Conservation (phyloP, 2,113 vertebrate species). For the Pogonocichla stellata region DNA sequence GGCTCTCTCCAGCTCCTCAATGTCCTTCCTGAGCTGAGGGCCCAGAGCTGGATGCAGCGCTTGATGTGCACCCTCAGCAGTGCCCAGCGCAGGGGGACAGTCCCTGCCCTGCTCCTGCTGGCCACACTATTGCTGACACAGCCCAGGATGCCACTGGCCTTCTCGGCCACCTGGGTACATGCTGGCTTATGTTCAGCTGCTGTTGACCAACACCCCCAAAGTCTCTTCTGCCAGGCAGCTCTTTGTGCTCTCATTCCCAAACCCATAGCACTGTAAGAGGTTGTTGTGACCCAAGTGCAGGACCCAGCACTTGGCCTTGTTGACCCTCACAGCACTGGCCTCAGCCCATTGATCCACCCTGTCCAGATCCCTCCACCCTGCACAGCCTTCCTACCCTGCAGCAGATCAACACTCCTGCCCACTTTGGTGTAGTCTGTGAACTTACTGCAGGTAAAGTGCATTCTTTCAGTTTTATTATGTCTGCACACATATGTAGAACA, state of each 20-base stretch:
- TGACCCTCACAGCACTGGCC: background rate
- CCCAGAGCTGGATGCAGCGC: background rate
- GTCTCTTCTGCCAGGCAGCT: background rate
- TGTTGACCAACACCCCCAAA: accelerated
- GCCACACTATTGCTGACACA: background rate
- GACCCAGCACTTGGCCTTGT: accelerated
- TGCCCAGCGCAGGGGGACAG: accelerated
- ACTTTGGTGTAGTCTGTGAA: background rate
- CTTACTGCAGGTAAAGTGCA: background rate
- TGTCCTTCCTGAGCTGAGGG: accelerated
- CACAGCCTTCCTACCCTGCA: background rate
- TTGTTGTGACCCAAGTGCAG: background rate
- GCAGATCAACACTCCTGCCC: background rate
- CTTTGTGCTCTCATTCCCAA: background rate
- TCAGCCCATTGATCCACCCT: background rate
- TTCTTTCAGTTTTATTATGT: background rate
- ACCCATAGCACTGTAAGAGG: background rate
- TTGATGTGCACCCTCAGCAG: accelerated
- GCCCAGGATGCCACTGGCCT: background rate
- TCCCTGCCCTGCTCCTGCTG: background rate
- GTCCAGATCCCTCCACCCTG: background rate
- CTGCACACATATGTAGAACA: background rate
- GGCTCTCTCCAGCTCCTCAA: background rate
- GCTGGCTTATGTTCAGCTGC: accelerated
- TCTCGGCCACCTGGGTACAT: accelerated